Evolutionary conservation across 2,888 invertebrate species (phyloP).

Genomic region (Plagodis pulveraria): DNA sequence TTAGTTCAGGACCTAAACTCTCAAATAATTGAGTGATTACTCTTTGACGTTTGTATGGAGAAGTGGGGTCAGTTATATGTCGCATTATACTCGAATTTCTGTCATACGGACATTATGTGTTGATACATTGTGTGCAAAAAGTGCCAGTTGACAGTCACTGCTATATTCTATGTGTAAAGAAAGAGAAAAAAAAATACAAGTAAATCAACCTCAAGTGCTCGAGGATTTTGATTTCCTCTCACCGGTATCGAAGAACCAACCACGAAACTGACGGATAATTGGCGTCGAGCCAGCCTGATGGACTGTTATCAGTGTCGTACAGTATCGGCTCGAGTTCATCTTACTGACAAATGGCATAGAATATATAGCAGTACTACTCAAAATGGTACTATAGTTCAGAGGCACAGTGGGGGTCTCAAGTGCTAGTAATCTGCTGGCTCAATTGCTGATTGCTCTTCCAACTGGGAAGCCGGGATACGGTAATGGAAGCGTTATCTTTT

Average conservation of each 20-base stretch:
- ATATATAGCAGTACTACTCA: background rate
- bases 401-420: conserved; percentile 12
- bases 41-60: too few relatives aligned
- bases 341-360: background rate
- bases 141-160: too few relatives aligned
- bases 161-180: too few relatives aligned
- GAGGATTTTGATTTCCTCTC: too few relatives aligned
- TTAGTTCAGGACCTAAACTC: too few relatives aligned
- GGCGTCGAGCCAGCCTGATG: background rate
- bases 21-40: too few relatives aligned
- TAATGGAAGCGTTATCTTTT: conserved; percentile 20
- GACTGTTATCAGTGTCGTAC: background rate
- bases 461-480: conserved; percentile 2
- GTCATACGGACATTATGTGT: too few relatives aligned
- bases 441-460: conserved; percentile 7
- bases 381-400: background rate
- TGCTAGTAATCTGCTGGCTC: conserved; percentile 6
- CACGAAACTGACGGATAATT: background rate
- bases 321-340: background rate
- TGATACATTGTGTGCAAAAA: too few relatives aligned
- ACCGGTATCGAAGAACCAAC: background rate
- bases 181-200: too few relatives aligned
- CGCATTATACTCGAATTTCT: too few relatives aligned
- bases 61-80: too few relatives aligned
- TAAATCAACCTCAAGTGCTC: too few relatives aligned